Conservation (phyloP, 2,888 invertebrate species). For the Adela reaumurella region DNA sequence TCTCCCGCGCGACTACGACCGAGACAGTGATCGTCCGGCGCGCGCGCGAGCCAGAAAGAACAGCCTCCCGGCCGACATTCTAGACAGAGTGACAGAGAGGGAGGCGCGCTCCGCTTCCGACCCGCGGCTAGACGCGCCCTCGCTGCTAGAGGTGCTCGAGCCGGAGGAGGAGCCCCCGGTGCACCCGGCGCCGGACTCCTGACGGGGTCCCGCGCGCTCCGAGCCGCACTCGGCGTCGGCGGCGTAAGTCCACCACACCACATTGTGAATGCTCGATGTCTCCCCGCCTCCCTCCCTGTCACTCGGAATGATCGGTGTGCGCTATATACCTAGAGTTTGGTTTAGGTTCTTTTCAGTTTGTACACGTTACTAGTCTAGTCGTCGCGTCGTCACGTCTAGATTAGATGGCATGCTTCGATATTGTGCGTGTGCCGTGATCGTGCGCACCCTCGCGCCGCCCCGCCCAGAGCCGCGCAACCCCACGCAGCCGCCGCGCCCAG, state of each 20-base stretch:
- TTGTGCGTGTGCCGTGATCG: not conserved
- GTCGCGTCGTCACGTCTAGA: not conserved
- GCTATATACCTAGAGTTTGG: not conserved
- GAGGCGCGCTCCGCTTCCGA: constrained; percentile 29
- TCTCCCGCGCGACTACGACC: constrained; percentile 21
- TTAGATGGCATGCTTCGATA: not conserved
- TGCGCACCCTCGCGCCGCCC: too few relatives aligned
- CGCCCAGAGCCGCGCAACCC: too few relatives aligned
- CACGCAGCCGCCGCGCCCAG: too few relatives aligned
- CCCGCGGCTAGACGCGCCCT: not conserved
- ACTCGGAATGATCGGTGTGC: not conserved
- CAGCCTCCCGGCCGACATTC: constrained; percentile 43
- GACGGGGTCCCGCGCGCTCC: not conserved
- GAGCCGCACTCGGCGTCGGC: not conserved
- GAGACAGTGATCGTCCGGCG: constrained; percentile 44
- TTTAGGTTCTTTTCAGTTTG: not conserved
- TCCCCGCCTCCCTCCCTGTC: not conserved
- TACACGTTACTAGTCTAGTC: not conserved
- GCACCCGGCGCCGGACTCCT: not conserved
- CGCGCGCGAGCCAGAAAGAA: constrained; percentile 40
- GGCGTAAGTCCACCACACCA: not conserved
- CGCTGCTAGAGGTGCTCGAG: not conserved
- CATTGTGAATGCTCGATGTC: not conserved
- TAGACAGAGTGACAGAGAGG: constrained; percentile 28
- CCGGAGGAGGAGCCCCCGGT: not conserved